Evolutionary conservation across 2,888 invertebrate genomes (phyloP).

Genomic region (Encarsia formosa): DNA sequence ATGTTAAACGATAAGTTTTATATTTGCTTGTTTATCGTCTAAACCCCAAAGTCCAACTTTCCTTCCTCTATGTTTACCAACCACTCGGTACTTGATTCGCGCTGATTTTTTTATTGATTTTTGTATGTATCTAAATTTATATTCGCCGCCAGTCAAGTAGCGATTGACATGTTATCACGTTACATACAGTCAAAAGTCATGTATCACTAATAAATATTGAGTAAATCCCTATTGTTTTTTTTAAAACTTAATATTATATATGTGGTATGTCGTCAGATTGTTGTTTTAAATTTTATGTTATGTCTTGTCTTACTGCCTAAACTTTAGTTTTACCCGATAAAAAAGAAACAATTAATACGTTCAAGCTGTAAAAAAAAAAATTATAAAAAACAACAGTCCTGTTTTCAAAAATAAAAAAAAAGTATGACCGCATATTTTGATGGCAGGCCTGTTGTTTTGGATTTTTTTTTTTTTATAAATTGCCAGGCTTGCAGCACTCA

Average conservation of each 20-base stretch:
- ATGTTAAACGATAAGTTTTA: slow-evolving; percentile 25
- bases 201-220: slow-evolving; percentile 27
- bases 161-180: slow-evolving; percentile 18
- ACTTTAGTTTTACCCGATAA: too few species aligned
- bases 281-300: slow-evolving; percentile 49
- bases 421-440: slow-evolving; percentile 37
- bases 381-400: too few species aligned
- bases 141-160: slow-evolving; percentile 20
- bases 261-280: slow-evolving; percentile 51
- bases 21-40: slow-evolving; percentile 26
- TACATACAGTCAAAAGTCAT: slow-evolving; percentile 21
- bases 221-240: slow-evolving; percentile 33
- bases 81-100: slow-evolving; percentile 17
- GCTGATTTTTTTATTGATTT: slow-evolving; percentile 5
- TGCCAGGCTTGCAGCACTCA: slow-evolving; percentile 49
- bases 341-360: slow-evolving; percentile 40
- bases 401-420: too few species aligned
- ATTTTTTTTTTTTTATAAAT: too few species aligned
- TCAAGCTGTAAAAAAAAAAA: too few species aligned
- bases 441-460: too few species aligned
- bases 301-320: slow-evolving; percentile 51
- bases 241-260: slow-evolving; percentile 25
- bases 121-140: too few species aligned
- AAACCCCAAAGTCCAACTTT: slow-evolving; percentile 17
- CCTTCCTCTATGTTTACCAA: slow-evolving; percentile 9